Evolutionary conservation across 2,113 vertebrate species (phyloP).

Genomic region (Lepidothrix coronata): DNA sequence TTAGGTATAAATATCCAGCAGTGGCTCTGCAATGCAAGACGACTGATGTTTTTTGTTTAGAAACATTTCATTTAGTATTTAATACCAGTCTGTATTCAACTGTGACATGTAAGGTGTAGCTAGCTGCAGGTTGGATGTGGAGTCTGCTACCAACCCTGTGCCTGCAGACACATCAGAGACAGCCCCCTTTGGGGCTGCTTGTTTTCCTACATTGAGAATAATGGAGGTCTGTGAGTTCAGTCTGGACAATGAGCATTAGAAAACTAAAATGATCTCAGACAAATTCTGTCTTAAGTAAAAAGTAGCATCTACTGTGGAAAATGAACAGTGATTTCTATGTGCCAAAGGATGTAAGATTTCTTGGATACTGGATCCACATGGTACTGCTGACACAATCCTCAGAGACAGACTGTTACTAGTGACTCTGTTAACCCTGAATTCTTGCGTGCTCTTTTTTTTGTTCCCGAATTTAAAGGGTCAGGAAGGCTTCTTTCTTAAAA

Average conservation of each 20-base stretch:
- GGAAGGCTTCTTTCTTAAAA: not conserved
- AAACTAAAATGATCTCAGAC: not conserved
- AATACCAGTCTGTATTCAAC: not conserved
- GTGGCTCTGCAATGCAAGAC: not conserved
- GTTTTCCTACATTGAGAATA: not conserved
- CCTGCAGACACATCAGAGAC: accelerated
- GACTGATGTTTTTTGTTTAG: not conserved
- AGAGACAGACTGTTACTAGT: not conserved
- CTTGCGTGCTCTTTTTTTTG: not conserved
- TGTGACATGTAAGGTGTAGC: not conserved
- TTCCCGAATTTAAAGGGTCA: not conserved
- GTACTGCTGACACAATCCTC: not conserved
- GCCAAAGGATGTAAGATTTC: not conserved
- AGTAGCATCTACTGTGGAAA: not conserved
- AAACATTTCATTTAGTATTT: not conserved
- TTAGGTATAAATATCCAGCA: not conserved
- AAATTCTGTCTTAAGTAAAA: not conserved
- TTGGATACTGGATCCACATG: not conserved
- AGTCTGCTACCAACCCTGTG: not conserved
- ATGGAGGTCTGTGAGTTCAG: accelerated
- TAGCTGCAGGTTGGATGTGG: not conserved
- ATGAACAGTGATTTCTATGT: not conserved
- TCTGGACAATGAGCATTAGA: accelerated
- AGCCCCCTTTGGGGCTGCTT: not conserved
- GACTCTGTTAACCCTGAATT: not conserved